Evolutionary conservation across 1,140 invertebrate genomes (phyloP), one percentile per base, ranked within the genome.

Genomic region (Tigriopus japonicus): DNA sequence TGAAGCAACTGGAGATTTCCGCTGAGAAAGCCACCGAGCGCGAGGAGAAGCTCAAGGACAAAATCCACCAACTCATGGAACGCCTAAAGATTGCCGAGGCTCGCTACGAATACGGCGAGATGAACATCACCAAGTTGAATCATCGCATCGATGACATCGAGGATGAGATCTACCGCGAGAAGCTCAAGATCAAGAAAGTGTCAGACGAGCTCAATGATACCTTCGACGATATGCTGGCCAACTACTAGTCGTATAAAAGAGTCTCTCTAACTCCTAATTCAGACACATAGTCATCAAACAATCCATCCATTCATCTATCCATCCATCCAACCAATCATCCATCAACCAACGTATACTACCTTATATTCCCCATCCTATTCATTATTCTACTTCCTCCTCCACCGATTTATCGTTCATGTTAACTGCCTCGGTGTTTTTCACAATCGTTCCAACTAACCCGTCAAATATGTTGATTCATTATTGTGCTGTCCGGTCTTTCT

Each of bases 71-170:
- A 15, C 24, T 60, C 43, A 49, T 52, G 58, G 42, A 60, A 15
- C n/a, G 45, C 21, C 28, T 60, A 3, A 60, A 60, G 58, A 21
- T 21, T 13, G 58, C 58, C n/a, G 58, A 60, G 58, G 58, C 58
- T 42, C n/a, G 58, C 13, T 60, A 60, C 24, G 58, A 60, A 21
- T 60, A 60, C 28, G 58, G 58, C 14, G 58, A 60, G 58, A 60
- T 60, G 58, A 60, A 60, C 43, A 60, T 60, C 58, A 52, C 58
- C 58, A 60, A 60, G 42, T 23, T 60, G 42, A 60, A 60, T 23
- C 58, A 60, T 52, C n/a, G 58, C 12, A 60, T 60, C 35, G 45
- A 60, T 42, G 58, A 60, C 23, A 60, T 60, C 35, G 58, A 60
- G 15, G 58, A 60, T 24, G 58, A 60, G 42, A 60, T 60, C 58